Percentiles rank a stretch among this genome's conserved stretches.
These are phyloP conservation scores for Aphaenogaster ashmeadi DNA, from an alignment of 1,140 invertebrate genomes.

Conservation along the genomic window DNA sequence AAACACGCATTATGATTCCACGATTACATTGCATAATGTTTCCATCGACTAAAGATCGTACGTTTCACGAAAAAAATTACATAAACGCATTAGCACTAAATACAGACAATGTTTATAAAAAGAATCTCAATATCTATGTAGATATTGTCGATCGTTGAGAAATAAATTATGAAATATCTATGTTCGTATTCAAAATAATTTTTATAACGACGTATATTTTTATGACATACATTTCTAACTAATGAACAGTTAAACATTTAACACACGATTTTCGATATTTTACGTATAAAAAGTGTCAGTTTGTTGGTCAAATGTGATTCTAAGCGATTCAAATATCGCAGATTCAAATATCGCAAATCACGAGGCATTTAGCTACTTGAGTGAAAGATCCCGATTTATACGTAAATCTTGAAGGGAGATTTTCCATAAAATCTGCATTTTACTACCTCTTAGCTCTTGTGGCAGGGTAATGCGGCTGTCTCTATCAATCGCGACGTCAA, in stretches of 20 bases:
- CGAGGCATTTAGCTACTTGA: neutral
- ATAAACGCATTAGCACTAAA: neutral
- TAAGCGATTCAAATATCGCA: neutral
- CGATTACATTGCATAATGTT: neutral
- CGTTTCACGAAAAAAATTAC: neutral
- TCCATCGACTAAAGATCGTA: neutral
- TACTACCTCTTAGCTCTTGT: neutral
- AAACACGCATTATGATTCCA: neutral
- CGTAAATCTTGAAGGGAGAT: conserved; percentile 4
- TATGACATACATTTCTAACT: neutral
- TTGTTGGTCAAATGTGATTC: neutral
- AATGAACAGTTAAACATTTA: neutral
- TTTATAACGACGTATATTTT: neutral
- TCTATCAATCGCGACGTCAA: conserved; percentile 9
- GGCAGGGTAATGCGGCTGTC: neutral
- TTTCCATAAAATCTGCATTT: conserved; percentile 16
- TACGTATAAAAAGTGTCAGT: neutral
- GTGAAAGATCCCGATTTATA: conserved; percentile 8
- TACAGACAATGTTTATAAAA: neutral
- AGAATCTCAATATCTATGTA: neutral
- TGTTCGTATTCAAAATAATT: neutral
- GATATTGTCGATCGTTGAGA: neutral
- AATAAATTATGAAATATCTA: neutral
- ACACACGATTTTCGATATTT: neutral
- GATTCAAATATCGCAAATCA: conserved; percentile 4